phyloP scores from a whole-genome alignment of 2,888 invertebrate genomes.

The Arrhopalites spinosus region DNA sequence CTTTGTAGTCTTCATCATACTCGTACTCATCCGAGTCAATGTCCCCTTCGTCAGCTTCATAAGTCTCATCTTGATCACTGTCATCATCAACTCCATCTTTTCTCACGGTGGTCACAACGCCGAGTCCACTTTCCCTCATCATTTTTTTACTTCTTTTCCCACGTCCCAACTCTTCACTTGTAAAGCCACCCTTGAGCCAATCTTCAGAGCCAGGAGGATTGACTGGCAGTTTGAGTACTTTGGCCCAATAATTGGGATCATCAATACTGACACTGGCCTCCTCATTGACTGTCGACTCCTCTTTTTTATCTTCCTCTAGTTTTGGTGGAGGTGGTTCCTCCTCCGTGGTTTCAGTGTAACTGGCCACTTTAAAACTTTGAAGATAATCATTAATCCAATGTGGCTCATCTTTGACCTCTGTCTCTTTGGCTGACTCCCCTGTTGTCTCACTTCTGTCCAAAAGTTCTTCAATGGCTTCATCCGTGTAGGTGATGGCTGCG shows the following conservation, averaged over 20 bases:
- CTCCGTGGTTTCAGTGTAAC: background rate
- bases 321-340: background rate
- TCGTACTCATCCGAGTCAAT: too few species aligned
- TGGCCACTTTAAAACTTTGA: background rate
- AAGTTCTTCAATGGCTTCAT: background rate
- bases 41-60: too few species aligned
- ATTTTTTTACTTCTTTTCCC: too few species aligned
- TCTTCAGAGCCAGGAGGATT: background rate
- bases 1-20: too few species aligned
- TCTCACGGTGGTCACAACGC: too few species aligned
- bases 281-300: too few species aligned
- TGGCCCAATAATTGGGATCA: constrained; percentile 3
- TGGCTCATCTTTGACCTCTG: background rate
- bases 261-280: background rate
- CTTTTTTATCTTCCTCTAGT: background rate
- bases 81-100: too few species aligned
- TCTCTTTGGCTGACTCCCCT: background rate
- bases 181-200: too few species aligned
- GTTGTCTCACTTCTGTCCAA: background rate
- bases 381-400: constrained; percentile 2
- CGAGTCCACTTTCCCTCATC: too few species aligned
- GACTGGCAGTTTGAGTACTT: background rate
- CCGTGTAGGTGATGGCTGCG: background rate
- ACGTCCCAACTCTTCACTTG: too few species aligned
- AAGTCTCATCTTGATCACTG: too few species aligned